Evolutionary conservation across 2,888 invertebrate species (phyloP), one percentile per base, ranked within the genome.

Genomic region (Pandemis cinnamomeana): DNA sequence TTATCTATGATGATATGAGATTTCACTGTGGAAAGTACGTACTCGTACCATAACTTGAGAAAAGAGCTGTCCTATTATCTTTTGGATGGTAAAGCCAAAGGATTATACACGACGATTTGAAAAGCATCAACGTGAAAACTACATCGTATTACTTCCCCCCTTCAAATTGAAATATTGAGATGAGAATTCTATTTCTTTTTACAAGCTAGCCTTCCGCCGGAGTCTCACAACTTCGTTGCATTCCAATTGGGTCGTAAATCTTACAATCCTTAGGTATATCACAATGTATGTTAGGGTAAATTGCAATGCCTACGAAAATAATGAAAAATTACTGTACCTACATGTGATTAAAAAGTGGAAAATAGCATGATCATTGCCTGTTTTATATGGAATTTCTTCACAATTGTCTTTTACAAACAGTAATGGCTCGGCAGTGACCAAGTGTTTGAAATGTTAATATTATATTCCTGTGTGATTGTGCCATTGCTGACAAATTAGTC

Each of bases 161-260:
- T 0, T 13, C 2, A 11, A 48, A 10, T 11, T 48, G 10, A 48
- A 51, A 51, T 51, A 51, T 51, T 51, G 7, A 48, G 48, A 7
- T 53, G n/a, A 7, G 15, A 53, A 15, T n/a, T 51, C 15, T 15
- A 15, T 15, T 15, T 5, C 15, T 15, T 53, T 53, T 41, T 6
- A 41, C 13, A 42, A 11, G 27, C 58, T 51, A 11, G 27, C 58
- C 44, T 27, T 53, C 62, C 10, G 53, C 53, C 67, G 53, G 55
- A 62, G 67, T 67, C 7, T 72, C 62, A 67, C 60, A 68, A 62
- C 53, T 72, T 67, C 44, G 67, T 68, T 63, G 68, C 72, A 72
- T 72, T 55, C 58, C 6, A n/a, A 55, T 10, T 20, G 51, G 27
- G 10, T 51, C 20, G 60, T 60, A 61, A 41, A 60, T 20, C 48